A percentile compares a stretch with the other conserved stretches of the same genome.
These are phyloP conservation scores for Monochamus saltuarius DNA, from an alignment of 1,140 invertebrate genomes.

Conservation along the genomic window DNA sequence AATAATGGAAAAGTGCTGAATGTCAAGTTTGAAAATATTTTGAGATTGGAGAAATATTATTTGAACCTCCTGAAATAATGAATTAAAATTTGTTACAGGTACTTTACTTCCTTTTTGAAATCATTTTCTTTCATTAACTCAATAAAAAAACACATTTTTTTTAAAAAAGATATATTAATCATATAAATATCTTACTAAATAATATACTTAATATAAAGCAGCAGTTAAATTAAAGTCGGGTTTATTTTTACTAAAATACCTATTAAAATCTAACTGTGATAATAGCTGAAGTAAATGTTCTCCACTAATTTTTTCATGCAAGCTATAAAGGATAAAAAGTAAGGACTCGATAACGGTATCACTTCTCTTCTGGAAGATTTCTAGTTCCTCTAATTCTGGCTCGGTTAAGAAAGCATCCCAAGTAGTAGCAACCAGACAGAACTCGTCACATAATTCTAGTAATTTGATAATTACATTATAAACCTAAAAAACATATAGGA, in stretches of 20 bases:
- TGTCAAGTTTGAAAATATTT: too few relatives aligned
- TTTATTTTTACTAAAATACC: constrained; percentile 64
- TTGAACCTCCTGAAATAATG: too few relatives aligned
- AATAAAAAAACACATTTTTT: too few relatives aligned
- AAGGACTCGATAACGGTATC: constrained; percentile 60
- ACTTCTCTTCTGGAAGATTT: constrained; percentile 53
- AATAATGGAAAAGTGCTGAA: too few relatives aligned
- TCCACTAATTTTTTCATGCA: constrained; percentile 65
- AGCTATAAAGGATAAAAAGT: constrained; percentile 61
- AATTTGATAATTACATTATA: constrained; percentile 49
- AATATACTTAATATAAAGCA: too few relatives aligned
- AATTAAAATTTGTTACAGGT: too few relatives aligned
- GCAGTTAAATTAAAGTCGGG: constrained; percentile 33
- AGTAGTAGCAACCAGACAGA: constrained; percentile 55
- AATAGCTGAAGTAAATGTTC: constrained; percentile 69
- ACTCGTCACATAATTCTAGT: constrained; percentile 58
- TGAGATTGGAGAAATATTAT: too few relatives aligned
- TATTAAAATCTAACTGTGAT: constrained; percentile 72
- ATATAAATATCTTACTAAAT: too few relatives aligned
- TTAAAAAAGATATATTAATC: too few relatives aligned
- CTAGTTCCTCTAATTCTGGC: constrained; percentile 48
- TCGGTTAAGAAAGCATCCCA: constrained; percentile 56
- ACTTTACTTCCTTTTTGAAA: too few relatives aligned
- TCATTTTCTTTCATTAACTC: too few relatives aligned
- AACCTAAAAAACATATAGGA: constrained; percentile 33